Base-by-base conservation (phyloP, 2,888 invertebrate species). In the Drosophila rubida region DNA sequence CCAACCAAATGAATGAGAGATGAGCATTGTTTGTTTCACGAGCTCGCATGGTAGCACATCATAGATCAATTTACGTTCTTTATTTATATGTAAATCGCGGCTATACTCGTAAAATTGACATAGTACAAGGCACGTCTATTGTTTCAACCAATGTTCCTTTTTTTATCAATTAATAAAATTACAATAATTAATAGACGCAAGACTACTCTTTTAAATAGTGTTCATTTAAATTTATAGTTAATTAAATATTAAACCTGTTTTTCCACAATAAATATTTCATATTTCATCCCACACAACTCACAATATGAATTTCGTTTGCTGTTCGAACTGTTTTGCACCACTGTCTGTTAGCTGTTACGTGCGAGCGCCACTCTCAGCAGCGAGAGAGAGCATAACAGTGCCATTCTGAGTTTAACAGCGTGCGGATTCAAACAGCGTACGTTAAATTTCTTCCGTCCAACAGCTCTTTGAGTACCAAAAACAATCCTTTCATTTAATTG, bases 1-100 rank as follows among this genome's bases (percentile, higher is more conserved):
- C 11, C 19, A 32, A 13, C 30, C 41, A 32, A 13, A 13, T 23
- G 14, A 42, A 58, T 30, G 39, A 54, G 25, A 46, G 48, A 37
- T 51, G 27, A 27, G 39, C 54, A 50, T 73, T 73, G 73, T 60
- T 39, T 63, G 57, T 27, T 48, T 75, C 41, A 50, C 61, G 27
- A 44, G 48, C 54, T 58, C 37, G 23, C 22, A 46, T 58, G 77
- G 66, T 72, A 72, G 77, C 72, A 45, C 30, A 60, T 62, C 73
- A 57, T 46, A 49, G 51, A 59, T 74, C 59, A 67, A 72, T 62
- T 76, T 57, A 35, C 42, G 45, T 59, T 55, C 58, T 62, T 62
- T 53, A 71, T 74, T 62, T 39, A 14, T 57, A 74, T 74, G 77
- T 42, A 59, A 76, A 72, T 72, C 23, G 11, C 1, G 27, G 3